These are phyloP conservation scores for Fringilla coelebs DNA, from an alignment of 2,797 vertebrate genomes.

Conservation along the genomic window DNA sequence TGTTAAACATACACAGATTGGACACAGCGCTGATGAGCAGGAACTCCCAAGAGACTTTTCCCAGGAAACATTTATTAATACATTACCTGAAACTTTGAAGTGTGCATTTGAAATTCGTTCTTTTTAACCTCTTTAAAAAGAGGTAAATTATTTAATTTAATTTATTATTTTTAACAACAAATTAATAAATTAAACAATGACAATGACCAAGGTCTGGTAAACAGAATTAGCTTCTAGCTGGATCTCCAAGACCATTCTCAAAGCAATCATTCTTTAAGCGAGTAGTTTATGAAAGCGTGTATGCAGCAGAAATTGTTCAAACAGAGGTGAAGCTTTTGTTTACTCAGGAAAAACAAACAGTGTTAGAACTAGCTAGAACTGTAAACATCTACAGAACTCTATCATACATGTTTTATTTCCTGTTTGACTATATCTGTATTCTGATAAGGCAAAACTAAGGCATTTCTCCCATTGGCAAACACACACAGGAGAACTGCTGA, in stretches of 20 bases:
- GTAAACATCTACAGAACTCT: slow-evolving; percentile 32
- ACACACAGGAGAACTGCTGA: not conserved
- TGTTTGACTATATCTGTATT: not conserved
- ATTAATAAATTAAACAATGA: not conserved
- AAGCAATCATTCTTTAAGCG: not conserved
- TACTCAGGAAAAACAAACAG: slow-evolving; percentile 44
- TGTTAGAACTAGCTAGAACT: not conserved
- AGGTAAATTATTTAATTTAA: not conserved
- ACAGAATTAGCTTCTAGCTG: not conserved
- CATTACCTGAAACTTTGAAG: not conserved
- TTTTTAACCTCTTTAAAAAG: not conserved
- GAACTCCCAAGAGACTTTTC: not conserved
- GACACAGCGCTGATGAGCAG: not conserved
- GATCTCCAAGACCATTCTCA: not conserved
- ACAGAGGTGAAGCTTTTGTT: not conserved
- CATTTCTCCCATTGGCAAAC: slow-evolving; percentile 1
- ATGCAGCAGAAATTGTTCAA: not conserved
- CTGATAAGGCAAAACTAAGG: not conserved
- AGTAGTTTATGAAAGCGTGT: not conserved
- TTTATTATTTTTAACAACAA: not conserved
- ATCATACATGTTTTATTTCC: not conserved
- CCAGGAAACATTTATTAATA: not conserved
- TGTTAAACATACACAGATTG: not conserved
- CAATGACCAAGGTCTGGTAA: not conserved
- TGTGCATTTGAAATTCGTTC: not conserved